Evolutionary conservation across 2,888 invertebrate species (phyloP).

Genomic region (Nudaria mundana): DNA sequence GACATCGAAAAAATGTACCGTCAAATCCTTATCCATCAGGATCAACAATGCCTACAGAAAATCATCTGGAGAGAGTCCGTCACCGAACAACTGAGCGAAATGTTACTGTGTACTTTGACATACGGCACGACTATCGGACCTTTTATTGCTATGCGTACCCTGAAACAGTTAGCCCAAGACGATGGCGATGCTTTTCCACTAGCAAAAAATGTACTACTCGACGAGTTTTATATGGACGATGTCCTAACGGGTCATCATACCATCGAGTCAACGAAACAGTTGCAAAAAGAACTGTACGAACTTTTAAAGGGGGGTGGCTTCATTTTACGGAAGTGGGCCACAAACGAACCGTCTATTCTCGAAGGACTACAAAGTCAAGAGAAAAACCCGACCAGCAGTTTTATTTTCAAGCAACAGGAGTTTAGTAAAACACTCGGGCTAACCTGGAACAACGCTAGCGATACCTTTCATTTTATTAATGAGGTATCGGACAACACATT

Average conservation of each 20-base stretch:
- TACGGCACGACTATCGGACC: too few relatives aligned
- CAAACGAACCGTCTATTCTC: neutral
- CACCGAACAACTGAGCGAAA: neutral
- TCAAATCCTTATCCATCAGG: constrained; percentile 10
- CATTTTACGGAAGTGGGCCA: constrained; percentile 1
- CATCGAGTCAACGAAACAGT: too few relatives aligned
- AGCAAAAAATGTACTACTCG: neutral
- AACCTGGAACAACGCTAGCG: too few relatives aligned
- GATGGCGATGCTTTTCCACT: constrained; percentile 4
- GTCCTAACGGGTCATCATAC: neutral
- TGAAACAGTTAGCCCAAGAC: constrained; percentile 12
- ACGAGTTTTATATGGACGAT: neutral
- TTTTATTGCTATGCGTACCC: constrained; percentile 11
- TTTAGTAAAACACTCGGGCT: constrained; percentile 17
- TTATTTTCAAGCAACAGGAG: too few relatives aligned
- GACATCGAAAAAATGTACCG: constrained; percentile 27
- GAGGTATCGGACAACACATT: too few relatives aligned
- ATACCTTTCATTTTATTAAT: too few relatives aligned
- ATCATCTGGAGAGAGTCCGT: constrained; percentile 5
- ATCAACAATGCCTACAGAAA: constrained; percentile 17
- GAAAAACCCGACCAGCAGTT: too few relatives aligned
- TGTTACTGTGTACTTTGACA: neutral
- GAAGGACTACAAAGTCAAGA: too few relatives aligned
- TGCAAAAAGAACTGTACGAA: neutral
- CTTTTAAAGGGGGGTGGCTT: neutral